These are phyloP conservation scores for Baronia brevicornis DNA, from an alignment of 2,888 invertebrate genomes.

Conservation along the genomic window DNA sequence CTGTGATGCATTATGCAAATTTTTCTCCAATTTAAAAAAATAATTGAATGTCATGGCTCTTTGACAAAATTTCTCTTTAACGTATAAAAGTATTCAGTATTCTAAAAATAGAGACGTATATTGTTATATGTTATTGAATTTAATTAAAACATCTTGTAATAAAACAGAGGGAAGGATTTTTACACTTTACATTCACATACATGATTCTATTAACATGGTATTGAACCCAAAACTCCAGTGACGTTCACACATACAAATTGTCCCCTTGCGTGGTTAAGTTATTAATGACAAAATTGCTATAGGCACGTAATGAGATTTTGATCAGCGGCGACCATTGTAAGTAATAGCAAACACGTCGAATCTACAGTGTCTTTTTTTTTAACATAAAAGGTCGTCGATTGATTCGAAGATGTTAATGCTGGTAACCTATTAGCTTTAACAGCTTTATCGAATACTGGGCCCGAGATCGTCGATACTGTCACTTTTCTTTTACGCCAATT, in stretches of 20 bases:
- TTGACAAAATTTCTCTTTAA: background rate
- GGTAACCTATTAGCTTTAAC: no score
- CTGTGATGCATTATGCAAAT: no score
- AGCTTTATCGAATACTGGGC: no score
- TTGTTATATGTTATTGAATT: background rate
- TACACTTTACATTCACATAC: slow-evolving; percentile 13
- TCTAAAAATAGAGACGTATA: background rate
- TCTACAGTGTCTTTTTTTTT: no score
- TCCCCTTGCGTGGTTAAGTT: slow-evolving; percentile 33
- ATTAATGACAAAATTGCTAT: slow-evolving; percentile 33
- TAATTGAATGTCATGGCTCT: no score
- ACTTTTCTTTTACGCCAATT: no score
- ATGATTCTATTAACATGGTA: slow-evolving; percentile 15
- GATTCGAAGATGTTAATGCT: slow-evolving; percentile 1
- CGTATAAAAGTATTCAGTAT: background rate
- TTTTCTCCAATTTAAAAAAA: no score
- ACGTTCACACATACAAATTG: slow-evolving; percentile 48
- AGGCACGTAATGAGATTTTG: slow-evolving; percentile 38
- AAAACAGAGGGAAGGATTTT: no score
- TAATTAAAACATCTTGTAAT: no score
- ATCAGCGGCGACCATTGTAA: slow-evolving; percentile 24
- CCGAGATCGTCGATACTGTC: no score
- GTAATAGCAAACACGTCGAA: slow-evolving; percentile 2
- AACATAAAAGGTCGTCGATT: background rate
- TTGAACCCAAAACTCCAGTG: slow-evolving; percentile 18